Percentiles rank a stretch among this genome's conserved stretches.
phyloP scores from a whole-genome alignment of 2,797 vertebrate species.

The Enteromius thamalakanensis region DNA sequence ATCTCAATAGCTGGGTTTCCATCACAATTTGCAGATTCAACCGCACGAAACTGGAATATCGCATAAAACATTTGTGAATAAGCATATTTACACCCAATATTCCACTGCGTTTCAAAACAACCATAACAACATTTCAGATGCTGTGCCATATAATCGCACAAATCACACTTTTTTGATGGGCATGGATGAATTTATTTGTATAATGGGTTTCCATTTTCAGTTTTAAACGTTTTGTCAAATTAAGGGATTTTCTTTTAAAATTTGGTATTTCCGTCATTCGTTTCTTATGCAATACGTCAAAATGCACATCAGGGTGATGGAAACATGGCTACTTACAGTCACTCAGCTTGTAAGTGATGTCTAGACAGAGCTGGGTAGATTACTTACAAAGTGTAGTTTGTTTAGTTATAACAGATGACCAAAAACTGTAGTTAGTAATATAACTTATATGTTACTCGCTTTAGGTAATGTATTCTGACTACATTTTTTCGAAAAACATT shows the following conservation, averaged over 20 bases:
- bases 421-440: too few species aligned
- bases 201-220: not conserved
- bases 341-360: not conserved
- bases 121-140: not conserved
- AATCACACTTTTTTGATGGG: not conserved
- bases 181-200: not conserved
- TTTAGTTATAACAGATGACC: not conserved
- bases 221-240: not conserved
- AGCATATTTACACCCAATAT: not conserved
- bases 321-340: too few species aligned
- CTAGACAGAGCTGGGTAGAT: not conserved
- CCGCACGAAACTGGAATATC: not conserved
- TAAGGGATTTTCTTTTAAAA: not conserved
- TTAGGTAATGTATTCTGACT: too few species aligned
- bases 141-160: not conserved
- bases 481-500: too few species aligned
- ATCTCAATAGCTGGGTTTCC: not conserved
- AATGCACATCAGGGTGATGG: too few species aligned
- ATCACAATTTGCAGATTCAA: not conserved
- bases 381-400: not conserved
- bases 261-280: too few species aligned
- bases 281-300: too few species aligned
- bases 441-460: too few species aligned
- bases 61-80: not conserved
- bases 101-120: not conserved